phyloP scores from a whole-genome alignment of 2,797 vertebrate species.

The Protonibea diacanthus region DNA sequence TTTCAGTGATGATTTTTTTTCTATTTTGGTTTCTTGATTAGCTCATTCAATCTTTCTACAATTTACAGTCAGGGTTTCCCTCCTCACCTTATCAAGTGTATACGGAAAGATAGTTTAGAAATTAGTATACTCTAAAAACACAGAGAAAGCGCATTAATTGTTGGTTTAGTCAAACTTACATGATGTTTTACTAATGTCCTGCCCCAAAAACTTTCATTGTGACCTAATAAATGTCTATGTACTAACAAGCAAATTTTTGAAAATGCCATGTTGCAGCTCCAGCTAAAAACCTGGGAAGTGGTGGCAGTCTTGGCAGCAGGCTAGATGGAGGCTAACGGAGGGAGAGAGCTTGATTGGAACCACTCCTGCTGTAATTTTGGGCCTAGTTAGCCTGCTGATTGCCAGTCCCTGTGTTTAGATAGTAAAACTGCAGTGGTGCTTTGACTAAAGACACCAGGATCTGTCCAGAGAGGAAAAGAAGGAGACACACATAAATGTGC shows the following conservation, averaged over 20 bases:
- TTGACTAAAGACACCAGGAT: slow-evolving; percentile 78
- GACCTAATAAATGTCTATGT: slow-evolving; percentile 49
- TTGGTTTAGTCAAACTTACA: slow-evolving; percentile 18
- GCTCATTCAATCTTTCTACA: slow-evolving; percentile 32
- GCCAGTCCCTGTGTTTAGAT: slow-evolving; percentile 84
- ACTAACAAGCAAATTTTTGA: slow-evolving; percentile 53
- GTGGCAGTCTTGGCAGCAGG: slow-evolving; percentile 63
- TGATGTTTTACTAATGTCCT: slow-evolving; percentile 18
- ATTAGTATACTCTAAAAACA: background rate
- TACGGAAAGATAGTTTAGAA: background rate
- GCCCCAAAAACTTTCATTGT: slow-evolving; percentile 20
- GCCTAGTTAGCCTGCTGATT: slow-evolving; percentile 85
- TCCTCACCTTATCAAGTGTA: background rate
- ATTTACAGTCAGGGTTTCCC: slow-evolving; percentile 4
- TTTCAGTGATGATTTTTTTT: slow-evolving; percentile 25
- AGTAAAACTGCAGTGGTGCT: slow-evolving; percentile 80
- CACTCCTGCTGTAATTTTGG: slow-evolving; percentile 80
- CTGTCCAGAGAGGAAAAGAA: slow-evolving; percentile 52
- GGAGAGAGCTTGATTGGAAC: slow-evolving; percentile 76
- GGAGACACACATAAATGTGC: slow-evolving; percentile 29
- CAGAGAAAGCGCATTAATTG: background rate
- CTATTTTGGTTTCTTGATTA: slow-evolving; percentile 29
- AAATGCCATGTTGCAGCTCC: slow-evolving; percentile 57
- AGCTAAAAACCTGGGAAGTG: slow-evolving; percentile 59
- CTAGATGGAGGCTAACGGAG: slow-evolving; percentile 53